Conservation (phyloP, 2,888 invertebrate genomes). For the Pocota personata region DNA sequence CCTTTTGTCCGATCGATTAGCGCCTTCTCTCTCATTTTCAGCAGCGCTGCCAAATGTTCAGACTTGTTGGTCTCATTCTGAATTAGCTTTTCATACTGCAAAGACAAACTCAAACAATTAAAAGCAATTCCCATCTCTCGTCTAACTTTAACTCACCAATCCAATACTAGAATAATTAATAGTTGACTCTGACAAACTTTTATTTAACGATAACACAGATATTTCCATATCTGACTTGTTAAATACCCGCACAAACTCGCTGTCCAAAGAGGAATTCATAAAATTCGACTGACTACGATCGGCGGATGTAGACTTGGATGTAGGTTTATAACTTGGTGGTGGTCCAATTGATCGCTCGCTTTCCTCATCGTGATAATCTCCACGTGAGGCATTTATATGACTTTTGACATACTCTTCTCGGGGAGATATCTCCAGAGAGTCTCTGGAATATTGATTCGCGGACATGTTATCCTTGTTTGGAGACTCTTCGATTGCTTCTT, state of each 20-base stretch:
- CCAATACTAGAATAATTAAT: constrained; percentile 79
- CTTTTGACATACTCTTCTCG: constrained; percentile 70
- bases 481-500: constrained; percentile 61
- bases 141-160: constrained; percentile 77
- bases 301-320: neutral
- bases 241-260: constrained; percentile 77
- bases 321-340: constrained; percentile 70
- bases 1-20: constrained; percentile 87
- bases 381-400: constrained; percentile 76
- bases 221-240: constrained; percentile 77
- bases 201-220: constrained; percentile 73
- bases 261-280: constrained; percentile 71
- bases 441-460: constrained; percentile 63
- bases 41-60: constrained; percentile 86
- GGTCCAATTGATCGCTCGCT: constrained; percentile 35
- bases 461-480: constrained; percentile 71
- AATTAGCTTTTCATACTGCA: constrained; percentile 85
- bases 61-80: constrained; percentile 87
- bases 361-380: constrained; percentile 73
- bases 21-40: constrained; percentile 87
- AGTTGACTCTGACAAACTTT: constrained; percentile 76
- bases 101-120: constrained; percentile 22
- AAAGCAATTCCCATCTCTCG: too few relatives aligned
- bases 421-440: constrained; percentile 42
- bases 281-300: constrained; percentile 19